These are phyloP conservation scores for Sebastes alutus DNA, from an alignment of 2,797 vertebrate genomes.

Conservation along the genomic window DNA sequence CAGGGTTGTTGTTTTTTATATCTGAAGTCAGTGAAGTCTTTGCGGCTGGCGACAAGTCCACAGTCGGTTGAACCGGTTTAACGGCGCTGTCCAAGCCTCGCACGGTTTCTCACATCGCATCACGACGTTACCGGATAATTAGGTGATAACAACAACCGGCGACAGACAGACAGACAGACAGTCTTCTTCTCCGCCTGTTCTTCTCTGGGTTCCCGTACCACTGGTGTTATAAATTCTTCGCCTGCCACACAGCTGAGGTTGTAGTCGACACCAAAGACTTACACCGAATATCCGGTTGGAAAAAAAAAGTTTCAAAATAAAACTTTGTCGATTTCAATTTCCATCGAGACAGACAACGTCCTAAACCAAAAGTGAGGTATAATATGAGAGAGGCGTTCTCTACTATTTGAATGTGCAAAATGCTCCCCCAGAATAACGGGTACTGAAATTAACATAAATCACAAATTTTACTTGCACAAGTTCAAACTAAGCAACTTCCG, in stretches of 20 bases:
- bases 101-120: constrained; percentile 47
- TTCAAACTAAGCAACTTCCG: neutral
- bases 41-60: constrained; percentile 46
- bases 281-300: neutral
- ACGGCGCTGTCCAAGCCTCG: constrained; percentile 41
- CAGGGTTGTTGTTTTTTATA: constrained; percentile 24
- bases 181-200: constrained; percentile 44
- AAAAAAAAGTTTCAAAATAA: constrained; percentile 39
- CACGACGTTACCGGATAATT: neutral
- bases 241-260: constrained; percentile 74
- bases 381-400: rapidly evolving
- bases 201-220: constrained; percentile 33
- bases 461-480: neutral
- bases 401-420: rapidly evolving
- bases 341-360: neutral
- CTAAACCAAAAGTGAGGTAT: rapidly evolving
- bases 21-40: constrained; percentile 54
- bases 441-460: rapidly evolving
- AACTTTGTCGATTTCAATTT: neutral
- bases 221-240: constrained; percentile 71
- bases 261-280: constrained; percentile 45
- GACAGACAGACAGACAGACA: neutral
- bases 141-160: constrained; percentile 22
- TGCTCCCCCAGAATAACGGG: rapidly evolving
- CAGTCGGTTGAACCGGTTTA: constrained; percentile 34